Evolutionary conservation across 1,140 invertebrate species (phyloP).

Genomic region (Achatina immaculata): DNA sequence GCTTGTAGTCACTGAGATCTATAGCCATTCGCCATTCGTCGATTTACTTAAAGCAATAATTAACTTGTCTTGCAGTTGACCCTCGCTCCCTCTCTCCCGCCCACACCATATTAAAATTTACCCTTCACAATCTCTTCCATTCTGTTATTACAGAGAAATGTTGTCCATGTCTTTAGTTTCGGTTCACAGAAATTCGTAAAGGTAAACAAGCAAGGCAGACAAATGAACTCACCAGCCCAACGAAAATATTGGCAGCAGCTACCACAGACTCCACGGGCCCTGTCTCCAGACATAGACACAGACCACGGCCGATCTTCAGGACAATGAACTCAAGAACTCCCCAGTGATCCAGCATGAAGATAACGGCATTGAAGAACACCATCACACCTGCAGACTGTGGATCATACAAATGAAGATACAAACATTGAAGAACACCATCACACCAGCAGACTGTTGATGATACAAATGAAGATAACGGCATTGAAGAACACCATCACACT

Average conservation of each 20-base stretch:
- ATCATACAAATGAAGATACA: constrained; percentile 65
- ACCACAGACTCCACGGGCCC: constrained; percentile 31
- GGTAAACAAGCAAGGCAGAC: too few relatives aligned
- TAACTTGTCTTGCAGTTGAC: too few relatives aligned
- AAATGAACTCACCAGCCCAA: constrained; percentile 32
- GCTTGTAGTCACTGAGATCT: too few relatives aligned
- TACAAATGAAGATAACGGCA: constrained; percentile 51
- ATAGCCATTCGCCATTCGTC: too few relatives aligned
- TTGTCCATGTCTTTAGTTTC: too few relatives aligned
- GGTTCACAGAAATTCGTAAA: too few relatives aligned
- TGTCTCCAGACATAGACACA: constrained; percentile 23
- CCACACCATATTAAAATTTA: too few relatives aligned
- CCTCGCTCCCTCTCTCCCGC: too few relatives aligned
- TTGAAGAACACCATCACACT: constrained; percentile 68
- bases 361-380: constrained; percentile 11
- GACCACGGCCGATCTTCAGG: constrained; percentile 1
- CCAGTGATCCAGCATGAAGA: constrained; percentile 24
- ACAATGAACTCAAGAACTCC: constrained; percentile 31
- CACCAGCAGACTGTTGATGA: constrained; percentile 32
- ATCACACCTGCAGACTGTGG: constrained; percentile 31
- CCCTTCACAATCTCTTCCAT: too few relatives aligned
- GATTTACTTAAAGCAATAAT: too few relatives aligned
- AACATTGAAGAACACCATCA: constrained; percentile 67
- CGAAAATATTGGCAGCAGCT: constrained; percentile 26
- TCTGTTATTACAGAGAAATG: too few relatives aligned